Base-by-base conservation (phyloP, 2,113 vertebrate genomes). In the Rhineura floridana region DNA sequence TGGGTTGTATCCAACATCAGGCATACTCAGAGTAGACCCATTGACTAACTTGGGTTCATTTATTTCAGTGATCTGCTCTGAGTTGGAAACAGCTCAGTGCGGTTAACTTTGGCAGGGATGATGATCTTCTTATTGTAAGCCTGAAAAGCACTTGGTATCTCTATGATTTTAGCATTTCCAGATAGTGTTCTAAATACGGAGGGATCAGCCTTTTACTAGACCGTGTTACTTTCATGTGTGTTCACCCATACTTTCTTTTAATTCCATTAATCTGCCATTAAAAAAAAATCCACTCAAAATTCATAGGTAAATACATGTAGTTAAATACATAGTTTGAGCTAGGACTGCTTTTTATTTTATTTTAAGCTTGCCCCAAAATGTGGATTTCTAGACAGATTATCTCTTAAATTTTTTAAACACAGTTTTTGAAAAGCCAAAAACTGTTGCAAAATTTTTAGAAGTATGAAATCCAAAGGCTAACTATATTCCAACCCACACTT, bases 131-230 rank as follows among this genome's bases (percentile, higher is more conserved):
- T n/a, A n/a, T n/a, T n/a, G n/a, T n/a, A n/a, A n/a, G n/a, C n/a
- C n/a, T n/a, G n/a, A n/a, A n/a, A n/a, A n/a, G n/a, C n/a, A n/a
- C n/a, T n/a, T n/a, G n/a, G n/a, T n/a, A n/a, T n/a, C n/a, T n/a
- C n/a, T 15, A 83, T 17, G 10, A 4, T 42, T 81, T 84, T 72
- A 80, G 78, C 84, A 78, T 89, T 87, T 90, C 82, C 63, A 83
- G 4, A 13, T 2, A 42, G 76, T 12, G 19, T 44, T 39, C 10
- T 75, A 19, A 21, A 75, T 46, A 39, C 19, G 23, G 73, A 75
- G 55, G 15, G 55, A 59, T 59, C 55, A 59, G 21, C 55, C 55
- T 59, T 19, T 59, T 59, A 19, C 55, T 59, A 59, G 55, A 59
- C 55, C 15, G 55, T 21, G 17, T 59, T 19, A 59, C 55, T 59